Base-by-base conservation (phyloP, 2,797 vertebrate genomes). In the Neosilurus mollespiculum region DNA sequence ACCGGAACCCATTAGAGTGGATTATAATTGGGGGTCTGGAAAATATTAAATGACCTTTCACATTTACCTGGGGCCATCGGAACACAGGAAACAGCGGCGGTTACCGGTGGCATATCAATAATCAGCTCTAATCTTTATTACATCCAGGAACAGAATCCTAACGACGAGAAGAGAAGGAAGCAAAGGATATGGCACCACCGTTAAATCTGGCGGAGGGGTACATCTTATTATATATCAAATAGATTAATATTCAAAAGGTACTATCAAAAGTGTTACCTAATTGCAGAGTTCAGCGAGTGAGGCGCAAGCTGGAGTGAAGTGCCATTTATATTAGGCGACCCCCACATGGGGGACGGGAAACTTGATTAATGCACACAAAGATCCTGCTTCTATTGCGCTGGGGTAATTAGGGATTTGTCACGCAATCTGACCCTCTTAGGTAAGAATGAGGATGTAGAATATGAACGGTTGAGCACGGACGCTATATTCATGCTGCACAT, bases 321-420 rank as follows among this genome's bases (percentile, higher is more conserved):
- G 90, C 92, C 93, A 95, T 72, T 81, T 81, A 62, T 95, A 96
- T 96, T 94, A 96, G 94, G 94, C 94, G 91, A 93, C 93, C 89
- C 92, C 94, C 94, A 94, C 95, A 93, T 91, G 93, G 95, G 95
- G 78, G 87, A 93, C 90, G 91, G 90, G 89, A 88, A 51, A 5
- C 86, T 85, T 94, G 95, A 97, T 97, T 98, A 96, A 96, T 96
- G 95, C 96, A 96, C 96, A 97, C 97, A 96, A 96, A 97, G 95
- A 97, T 96, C 96, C 93, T 93, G 94, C 95, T 96, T 96, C 95
- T 94, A 95, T 95, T 95, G 96, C 95, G 92, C 94, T 91, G 94
- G 88, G 90, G 95, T 96, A 98, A 98, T 98, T 97, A 98, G 96
- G 96, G 96, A 98, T 98, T 97, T 98, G 97, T 97, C 96, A 97